Evolutionary conservation across 2,888 invertebrate species (phyloP), one percentile per base, ranked within the genome.

Genomic region (Drosophila birchii): DNA sequence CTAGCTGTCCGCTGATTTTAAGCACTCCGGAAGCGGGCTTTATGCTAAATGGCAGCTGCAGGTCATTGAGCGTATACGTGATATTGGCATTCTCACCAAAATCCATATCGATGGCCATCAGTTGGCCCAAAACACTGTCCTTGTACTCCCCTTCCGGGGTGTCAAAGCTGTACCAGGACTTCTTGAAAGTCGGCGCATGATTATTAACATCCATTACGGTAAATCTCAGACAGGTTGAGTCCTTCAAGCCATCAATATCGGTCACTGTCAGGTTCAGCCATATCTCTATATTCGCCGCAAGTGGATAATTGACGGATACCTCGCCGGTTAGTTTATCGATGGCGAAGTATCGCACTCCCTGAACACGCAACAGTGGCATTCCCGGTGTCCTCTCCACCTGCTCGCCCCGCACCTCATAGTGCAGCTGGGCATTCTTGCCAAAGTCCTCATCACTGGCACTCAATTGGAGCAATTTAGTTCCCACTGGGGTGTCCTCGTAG

Each of bases 81-180:
- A 98, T 93, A 80, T 96, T 95, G 0, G 96, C 95, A 90, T 98
- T 97, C 78, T 94, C 94, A 0, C 96, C 97, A 85, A 94, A 96
- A 92, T 98, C 97, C 47, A 94, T 94, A 91, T 98, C 97, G 2
- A 94, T 94, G 0, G 97, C 97, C 76, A 95, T 94, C 11, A 97
- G 94, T 87, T 94, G 95, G 0, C 97, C 97, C 44, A 98, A 92
- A 5, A 95, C 94, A 75, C 94, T 94, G 78, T 95, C 93, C 1
- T 94, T 94, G 88, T 97, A 97, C 29, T 94, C 93, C 1, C 97
- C 96, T 93, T 98, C 98, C 58, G 95, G 94, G 0, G 96, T 94
- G 84, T 96, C 96, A 78, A 97, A 97, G 57, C 94, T 95, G 89
- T 97, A 97, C 95, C 95, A 96, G 0, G 96, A 95, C 79, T 96